Evolutionary conservation across 2,113 vertebrate genomes (phyloP), one percentile per base, ranked within the genome.

Genomic region (Macquaria ambigua): DNA sequence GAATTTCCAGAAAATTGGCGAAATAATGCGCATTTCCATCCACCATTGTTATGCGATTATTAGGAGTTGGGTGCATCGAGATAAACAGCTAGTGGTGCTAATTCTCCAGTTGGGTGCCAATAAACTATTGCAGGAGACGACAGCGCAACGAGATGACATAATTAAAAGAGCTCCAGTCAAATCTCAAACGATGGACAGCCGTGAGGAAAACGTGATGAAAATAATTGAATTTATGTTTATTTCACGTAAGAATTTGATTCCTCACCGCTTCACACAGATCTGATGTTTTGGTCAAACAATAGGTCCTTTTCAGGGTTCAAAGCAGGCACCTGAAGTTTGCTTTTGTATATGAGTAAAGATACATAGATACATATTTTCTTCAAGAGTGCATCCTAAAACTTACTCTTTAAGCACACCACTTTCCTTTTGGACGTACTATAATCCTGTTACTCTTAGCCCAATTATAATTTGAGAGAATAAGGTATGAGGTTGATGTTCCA

Each of bases 401-500:
- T 50, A 11, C 12, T 48, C 10, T 64, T 82, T 63, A 23, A 31
- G 9, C 52, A 55, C 23, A 58, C 1, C 12, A 10, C 25, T 53
- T 58, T 50, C 46, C 23, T 31, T 71, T 56, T 31, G 10, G 46
- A 55, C 31, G 58, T 21, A 11, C 41, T 76, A 34, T 48, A 62
- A 81, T 66, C 59, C 39, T 71, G 25, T 61, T 31, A 34, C 34
- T 74, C 15, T 21, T 58, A 37, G 48, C 12, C 23, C 23, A 59
- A 10, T n/a, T n/a, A 56, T 52, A n/a, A 21, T 25, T 48, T 46
- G 15, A 50, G 46, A 31, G 72, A 76, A 56, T 34, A 28, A 86
- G 64, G 72, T 76, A 15, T 41, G 28, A 52, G 62, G 12, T 3
- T 87, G 67, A 58, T 10, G 64, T 64, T 31, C 5, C 0, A 23